phyloP scores from a whole-genome alignment of 2,113 vertebrate species.

The Hippocampus comes region DNA sequence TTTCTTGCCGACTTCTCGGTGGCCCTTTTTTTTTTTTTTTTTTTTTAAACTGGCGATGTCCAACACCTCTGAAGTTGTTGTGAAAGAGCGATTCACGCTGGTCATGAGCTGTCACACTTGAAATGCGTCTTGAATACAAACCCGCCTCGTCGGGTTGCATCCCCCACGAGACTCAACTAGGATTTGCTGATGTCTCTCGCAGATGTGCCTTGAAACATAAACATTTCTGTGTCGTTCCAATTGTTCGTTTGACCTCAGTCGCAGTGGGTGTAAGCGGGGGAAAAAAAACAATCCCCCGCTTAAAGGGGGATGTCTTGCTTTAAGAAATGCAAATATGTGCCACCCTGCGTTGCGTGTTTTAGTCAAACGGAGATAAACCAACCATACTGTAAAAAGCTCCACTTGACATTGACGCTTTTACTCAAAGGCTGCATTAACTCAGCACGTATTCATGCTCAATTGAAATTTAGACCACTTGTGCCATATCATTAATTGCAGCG shows the following conservation, averaged over 20 bases:
- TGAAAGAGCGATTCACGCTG: background rate
- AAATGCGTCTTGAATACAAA: background rate
- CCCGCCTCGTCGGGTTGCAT: background rate
- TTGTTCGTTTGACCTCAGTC: background rate
- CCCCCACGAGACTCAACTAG: background rate
- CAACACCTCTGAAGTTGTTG: background rate
- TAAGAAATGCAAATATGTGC: background rate
- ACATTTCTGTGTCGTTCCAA: background rate
- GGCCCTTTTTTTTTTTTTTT: slow-evolving; percentile 11
- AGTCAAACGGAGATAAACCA: background rate
- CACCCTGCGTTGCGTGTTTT: background rate
- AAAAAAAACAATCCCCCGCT: background rate
- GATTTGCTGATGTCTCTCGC: background rate
- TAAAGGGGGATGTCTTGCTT: background rate
- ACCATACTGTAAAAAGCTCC: background rate
- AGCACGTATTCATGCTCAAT: background rate
- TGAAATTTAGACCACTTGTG: background rate
- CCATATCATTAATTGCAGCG: too few species aligned
- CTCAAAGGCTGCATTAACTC: background rate
- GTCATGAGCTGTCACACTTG: background rate
- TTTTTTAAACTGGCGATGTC: background rate
- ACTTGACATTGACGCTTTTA: background rate
- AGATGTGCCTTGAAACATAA: slow-evolving; percentile 3
- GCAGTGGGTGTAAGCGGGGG: background rate
- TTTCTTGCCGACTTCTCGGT: slow-evolving; percentile 1